These are phyloP conservation scores for Panorpa germanica DNA, from an alignment of 2,888 invertebrate species.

Conservation along the genomic window DNA sequence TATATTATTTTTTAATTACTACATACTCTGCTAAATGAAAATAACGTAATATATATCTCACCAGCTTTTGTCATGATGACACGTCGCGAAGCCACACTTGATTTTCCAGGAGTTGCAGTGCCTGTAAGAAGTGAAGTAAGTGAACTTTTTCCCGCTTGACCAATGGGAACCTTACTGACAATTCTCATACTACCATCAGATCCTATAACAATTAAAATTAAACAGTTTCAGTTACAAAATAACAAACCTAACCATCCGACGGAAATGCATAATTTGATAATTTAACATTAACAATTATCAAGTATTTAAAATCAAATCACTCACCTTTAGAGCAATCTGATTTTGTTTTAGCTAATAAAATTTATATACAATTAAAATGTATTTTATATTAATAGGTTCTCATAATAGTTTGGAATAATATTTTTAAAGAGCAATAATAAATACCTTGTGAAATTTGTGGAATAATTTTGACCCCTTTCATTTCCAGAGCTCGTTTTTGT, in stretches of 20 bases:
- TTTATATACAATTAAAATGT: background rate
- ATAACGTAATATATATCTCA: background rate
- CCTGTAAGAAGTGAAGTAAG: constrained; percentile 34
- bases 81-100: constrained; percentile 17
- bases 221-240: too few relatives aligned
- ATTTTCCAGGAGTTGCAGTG: constrained; percentile 16
- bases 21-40: background rate
- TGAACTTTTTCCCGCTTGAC: constrained; percentile 28
- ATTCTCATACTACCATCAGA: constrained; percentile 31
- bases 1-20: background rate
- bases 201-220: constrained; percentile 14
- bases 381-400: background rate
- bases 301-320: too few relatives aligned
- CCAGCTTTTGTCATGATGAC: constrained; percentile 33
- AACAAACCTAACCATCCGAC: too few relatives aligned
- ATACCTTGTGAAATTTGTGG: constrained; percentile 43
- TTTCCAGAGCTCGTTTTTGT: constrained; percentile 60
- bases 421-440: constrained; percentile 3
- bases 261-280: too few relatives aligned
- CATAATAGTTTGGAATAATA: too few relatives aligned
- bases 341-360: background rate
- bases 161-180: constrained; percentile 32
- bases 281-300: too few relatives aligned
- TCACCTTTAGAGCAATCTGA: too few relatives aligned
- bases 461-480: too few relatives aligned